Base-by-base conservation (phyloP, 2,888 invertebrate species). In the Odontothrips loti region DNA sequence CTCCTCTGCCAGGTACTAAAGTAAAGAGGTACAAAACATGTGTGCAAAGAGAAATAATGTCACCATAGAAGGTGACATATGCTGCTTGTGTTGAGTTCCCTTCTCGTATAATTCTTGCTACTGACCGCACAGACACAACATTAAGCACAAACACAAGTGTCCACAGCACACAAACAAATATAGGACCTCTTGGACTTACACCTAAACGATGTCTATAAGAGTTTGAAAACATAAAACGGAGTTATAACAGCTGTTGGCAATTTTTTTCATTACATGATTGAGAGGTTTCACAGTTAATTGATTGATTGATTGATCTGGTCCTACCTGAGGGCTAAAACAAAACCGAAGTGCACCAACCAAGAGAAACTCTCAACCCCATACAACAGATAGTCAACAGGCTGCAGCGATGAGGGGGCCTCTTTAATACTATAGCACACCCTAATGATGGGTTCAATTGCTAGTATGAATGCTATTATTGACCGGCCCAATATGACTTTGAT, bases 281-380 rank as follows among this genome's bases (percentile, higher is more conserved):
- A n/a, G n/a, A n/a, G n/a, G n/a, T n/a, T n/a, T 43, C 6, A 43
- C 34, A 43, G 34, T 43, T 6, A n/a, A 2, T 43, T 43, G 34
- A 43, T 27, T 82, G 82, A 84, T n/a, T n/a, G n/a, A 43, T 4
- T 6, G 34, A 6, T 43, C 34, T 85, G 84, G 83, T 84, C 87
- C 82, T 85, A 85, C 81, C 92, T 92, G 81, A 95, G 87, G 6
- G 93, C 91, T 84, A 94, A 88, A 84, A 91, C 90, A 87, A 93
- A 94, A 83, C 93, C 91, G 84, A 94, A 91, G 87, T 97, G 96
- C 27, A 95, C 90, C 81, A 94, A 88, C 97, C 97, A 97, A 79
- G 94, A 90, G 79, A 95, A 87, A 83, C 92, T 92, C 86, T 95
- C 91, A 6, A 93, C 90, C 79, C 92, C 92, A 43, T 92, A 91